Evolutionary conservation across 1,140 invertebrate species (phyloP), one percentile per base, ranked within the genome.

Genomic region (Papilio glaucus): DNA sequence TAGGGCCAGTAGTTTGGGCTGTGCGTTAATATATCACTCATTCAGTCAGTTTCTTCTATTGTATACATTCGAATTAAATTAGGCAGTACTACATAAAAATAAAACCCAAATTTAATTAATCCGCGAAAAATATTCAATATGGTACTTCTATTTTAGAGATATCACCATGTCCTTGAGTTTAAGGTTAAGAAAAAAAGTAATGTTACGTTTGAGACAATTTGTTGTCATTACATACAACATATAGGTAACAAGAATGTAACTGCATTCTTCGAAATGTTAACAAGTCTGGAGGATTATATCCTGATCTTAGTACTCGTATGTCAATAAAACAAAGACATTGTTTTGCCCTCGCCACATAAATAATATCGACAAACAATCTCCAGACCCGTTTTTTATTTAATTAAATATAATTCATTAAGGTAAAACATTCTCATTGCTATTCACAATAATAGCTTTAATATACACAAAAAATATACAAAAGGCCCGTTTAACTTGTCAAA

Each of bases 161-260:
- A 74, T 57, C 62, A 29, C 24, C 38, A 67, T 65, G 49, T 71
- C 73, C 73, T 74, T 74, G 61, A 71, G 57, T 33, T 67, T 57
- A 71, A 74, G 73, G 73, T 71, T 61, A 67, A 41, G 69, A 71
- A 70, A 71, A 74, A 63, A 70, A 33, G 29, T 49, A 33, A 60
- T 53, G 18, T 60, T 57, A 45, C 39, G 8, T 6, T 60, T 61
- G 6, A 61, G 29, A 41, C 37, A 38, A 38, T 65, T 65, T 18
- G 3, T 65, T n/a, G n/a, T n/a, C n/a, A n/a, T n/a, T n/a, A n/a
- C n/a, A n/a, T n/a, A n/a, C n/a, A n/a, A n/a, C n/a, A n/a, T n/a
- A n/a, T n/a, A n/a, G n/a, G n/a, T n/a, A n/a, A 21, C 15, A 45
- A 18, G 42, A 18, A 49, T 21, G 42, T 3, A 18, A 15, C 42